Conservation (phyloP, 2,888 invertebrate genomes). For the Polydrusus cervinus region DNA sequence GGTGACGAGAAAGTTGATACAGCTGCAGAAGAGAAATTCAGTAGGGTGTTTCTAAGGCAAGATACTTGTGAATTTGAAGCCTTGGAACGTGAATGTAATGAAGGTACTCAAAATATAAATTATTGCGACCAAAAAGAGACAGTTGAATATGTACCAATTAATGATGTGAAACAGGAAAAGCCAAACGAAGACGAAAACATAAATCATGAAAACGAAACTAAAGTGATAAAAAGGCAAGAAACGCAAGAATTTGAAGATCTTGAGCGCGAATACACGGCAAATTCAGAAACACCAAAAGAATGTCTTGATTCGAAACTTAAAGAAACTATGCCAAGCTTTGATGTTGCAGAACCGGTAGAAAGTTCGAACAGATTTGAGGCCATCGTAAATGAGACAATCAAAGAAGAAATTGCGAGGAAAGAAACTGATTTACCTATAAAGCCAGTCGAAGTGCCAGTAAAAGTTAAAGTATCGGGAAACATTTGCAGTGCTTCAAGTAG, state of each 20-base stretch:
- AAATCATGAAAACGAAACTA: background rate
- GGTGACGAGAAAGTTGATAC: background rate
- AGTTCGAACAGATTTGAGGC: background rate
- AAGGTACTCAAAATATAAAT: background rate
- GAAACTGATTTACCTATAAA: background rate
- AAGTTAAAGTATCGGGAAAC: conserved; percentile 11
- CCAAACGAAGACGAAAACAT: background rate
- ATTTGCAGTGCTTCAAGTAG: background rate
- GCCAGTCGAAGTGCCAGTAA: background rate
- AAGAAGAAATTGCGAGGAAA: background rate
- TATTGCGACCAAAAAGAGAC: background rate
- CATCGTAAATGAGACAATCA: background rate
- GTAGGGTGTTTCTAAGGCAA: conserved; percentile 30
- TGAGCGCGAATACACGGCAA: background rate
- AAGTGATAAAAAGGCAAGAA: conserved; percentile 19
- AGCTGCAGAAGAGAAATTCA: conserved; percentile 1
- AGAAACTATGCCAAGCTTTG: background rate
- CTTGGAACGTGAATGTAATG: conserved; percentile 24
- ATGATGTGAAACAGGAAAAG: background rate
- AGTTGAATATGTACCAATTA: background rate
- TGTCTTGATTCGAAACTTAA: background rate
- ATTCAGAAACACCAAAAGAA: background rate
- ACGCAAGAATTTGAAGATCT: conserved; percentile 23
- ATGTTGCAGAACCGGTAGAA: background rate
- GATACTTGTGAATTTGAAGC: conserved; percentile 44